Evolutionary conservation across 2,888 invertebrate genomes (phyloP), one percentile per base, ranked within the genome.

Genomic region (Pandemis cinnamomeana): DNA sequence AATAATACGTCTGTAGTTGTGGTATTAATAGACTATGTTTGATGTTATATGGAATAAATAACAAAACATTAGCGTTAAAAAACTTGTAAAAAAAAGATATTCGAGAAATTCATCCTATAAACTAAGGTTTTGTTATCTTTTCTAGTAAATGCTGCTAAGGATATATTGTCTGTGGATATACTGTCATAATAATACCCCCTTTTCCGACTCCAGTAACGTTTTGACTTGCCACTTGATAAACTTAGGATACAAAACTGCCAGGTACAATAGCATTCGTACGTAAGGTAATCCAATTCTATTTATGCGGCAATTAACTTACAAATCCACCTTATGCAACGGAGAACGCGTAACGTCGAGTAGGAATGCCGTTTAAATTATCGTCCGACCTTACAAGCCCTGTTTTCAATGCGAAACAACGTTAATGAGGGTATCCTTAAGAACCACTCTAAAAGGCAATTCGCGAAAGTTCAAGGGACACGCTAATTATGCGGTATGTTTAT

Each of bases 361-460:
- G 75, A 73, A 76, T 76, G 76, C 73, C 67, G 76, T 73, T 69
- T 73, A 15, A 76, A 67, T 71, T 69, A 75, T 75, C 67, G 36
- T 13, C 55, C 71, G 76, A 73, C 76, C 76, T 76, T 76, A 61
- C 53, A 42, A 27, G 67, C 63, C 73, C 67, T 67, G 61, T 68
- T 72, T 62, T 69, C 75, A 76, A 76, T 73, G 69, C 51, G 68
- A 64, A 69, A 68, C 48, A 58, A 77, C 75, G 77, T 75, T 84
- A 84, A 86, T 82, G 82, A 81, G 71, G 77, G 72, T 84, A 85
- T 85, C 84, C 86, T 87, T 87, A 80, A 78, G 71, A 44, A 27
- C 71, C 72, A 77, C 78, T 78, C 79, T 79, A 75, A 72, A 75
- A 71, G 66, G 74, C 46, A 66, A 75, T 72, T 73, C 66, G 44